Evolutionary conservation across 2,113 vertebrate genomes (phyloP).

Genomic region (Craseonycteris thonglongyai): DNA sequence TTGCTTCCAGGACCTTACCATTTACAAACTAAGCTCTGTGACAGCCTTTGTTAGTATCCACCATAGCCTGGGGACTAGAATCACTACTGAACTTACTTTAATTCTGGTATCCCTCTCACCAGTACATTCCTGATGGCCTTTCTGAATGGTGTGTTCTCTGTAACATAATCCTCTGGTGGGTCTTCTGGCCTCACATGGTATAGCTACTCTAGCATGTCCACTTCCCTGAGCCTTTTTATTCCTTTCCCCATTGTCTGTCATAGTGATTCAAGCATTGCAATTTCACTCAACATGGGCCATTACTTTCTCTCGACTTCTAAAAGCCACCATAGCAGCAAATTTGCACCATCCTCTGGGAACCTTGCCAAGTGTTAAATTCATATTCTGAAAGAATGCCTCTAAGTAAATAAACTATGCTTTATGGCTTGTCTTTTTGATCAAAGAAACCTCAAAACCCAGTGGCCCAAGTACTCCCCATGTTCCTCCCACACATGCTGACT

Average conservation of each 20-base stretch:
- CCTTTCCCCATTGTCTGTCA: background rate
- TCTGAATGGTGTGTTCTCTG: background rate
- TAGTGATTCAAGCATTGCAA: background rate
- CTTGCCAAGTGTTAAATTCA: background rate
- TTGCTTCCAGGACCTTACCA: background rate
- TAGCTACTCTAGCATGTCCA: background rate
- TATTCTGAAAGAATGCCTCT: background rate
- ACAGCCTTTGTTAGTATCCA: background rate
- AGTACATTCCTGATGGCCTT: background rate
- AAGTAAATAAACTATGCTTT: background rate
- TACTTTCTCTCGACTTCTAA: background rate
- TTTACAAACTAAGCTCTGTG: background rate
- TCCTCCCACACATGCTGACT: background rate
- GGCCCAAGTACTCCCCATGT: background rate
- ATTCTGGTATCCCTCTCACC: background rate
- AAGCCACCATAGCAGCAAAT: background rate
- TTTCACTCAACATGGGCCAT: background rate
- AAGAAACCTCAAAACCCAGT: background rate
- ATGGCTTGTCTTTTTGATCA: background rate
- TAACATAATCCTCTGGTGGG: background rate
- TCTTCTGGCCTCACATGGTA: background rate
- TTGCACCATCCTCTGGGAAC: background rate
- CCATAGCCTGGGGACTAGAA: background rate
- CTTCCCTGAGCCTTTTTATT: background rate
- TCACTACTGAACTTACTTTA: background rate